Conservation (phyloP, 2,113 vertebrate genomes). For the Tetrao urogallus region DNA sequence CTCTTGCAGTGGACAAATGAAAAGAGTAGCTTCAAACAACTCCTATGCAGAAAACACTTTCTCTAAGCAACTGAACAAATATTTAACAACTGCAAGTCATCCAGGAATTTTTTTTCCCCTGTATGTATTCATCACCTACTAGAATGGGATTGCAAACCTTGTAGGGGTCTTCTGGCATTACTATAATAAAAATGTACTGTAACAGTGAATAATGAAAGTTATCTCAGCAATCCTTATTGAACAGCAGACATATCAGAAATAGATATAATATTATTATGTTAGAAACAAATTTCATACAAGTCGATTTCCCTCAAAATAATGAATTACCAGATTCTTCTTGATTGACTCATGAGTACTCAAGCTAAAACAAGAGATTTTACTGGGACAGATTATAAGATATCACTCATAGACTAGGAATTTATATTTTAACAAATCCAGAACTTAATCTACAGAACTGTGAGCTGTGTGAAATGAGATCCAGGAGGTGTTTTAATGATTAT, state of each 20-base stretch:
- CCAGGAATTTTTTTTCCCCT: background rate
- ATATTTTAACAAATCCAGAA: slow-evolving; percentile 23
- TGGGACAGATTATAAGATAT: background rate
- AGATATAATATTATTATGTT: slow-evolving; percentile 8
- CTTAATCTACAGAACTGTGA: background rate
- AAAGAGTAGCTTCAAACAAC: background rate
- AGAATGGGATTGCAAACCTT: background rate
- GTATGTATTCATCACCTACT: background rate
- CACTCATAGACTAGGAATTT: background rate
- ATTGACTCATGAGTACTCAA: background rate
- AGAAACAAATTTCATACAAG: background rate
- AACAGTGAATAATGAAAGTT: background rate
- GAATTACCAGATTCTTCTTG: background rate
- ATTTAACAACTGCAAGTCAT: slow-evolving; percentile 8
- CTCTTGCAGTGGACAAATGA: slow-evolving; percentile 12
- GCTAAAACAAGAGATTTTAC: background rate
- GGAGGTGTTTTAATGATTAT: slow-evolving; percentile 1
- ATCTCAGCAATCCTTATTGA: background rate
- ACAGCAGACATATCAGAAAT: background rate
- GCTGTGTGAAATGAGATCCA: slow-evolving; percentile 11
- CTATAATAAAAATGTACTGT: background rate
- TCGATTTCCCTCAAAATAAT: slow-evolving; percentile 15
- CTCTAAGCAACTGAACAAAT: slow-evolving; percentile 30
- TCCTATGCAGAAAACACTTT: background rate
- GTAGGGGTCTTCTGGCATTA: background rate